A percentile compares a stretch with the other conserved stretches of the same genome.
Evolutionary conservation across 2,113 vertebrate species (phyloP).

Genomic region (Colistium nudipinnis): DNA sequence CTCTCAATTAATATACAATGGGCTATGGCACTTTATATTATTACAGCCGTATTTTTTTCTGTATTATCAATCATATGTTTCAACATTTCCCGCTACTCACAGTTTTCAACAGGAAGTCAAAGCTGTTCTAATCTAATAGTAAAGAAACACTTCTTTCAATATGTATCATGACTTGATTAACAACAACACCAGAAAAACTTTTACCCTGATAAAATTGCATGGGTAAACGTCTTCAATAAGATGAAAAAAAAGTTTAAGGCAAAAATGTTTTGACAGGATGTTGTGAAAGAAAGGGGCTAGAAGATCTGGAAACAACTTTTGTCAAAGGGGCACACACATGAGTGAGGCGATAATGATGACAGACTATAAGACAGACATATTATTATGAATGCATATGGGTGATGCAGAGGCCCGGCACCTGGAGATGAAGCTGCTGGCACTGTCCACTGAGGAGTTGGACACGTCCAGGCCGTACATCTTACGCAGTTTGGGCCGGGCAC

Average conservation of each 20-base stretch:
- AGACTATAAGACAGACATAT: no score
- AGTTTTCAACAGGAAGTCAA: no score
- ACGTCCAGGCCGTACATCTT: constrained; percentile 95
- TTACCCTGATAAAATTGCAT: background rate
- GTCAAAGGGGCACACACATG: no score
- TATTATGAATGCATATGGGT: no score
- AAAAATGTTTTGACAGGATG: background rate
- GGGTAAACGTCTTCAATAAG: background rate
- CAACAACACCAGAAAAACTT: background rate
- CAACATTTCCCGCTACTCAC: no score
- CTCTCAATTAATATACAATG: no score
- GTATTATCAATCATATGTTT: no score
- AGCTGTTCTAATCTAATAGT: background rate
- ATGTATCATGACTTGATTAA: background rate
- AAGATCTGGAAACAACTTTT: background rate
- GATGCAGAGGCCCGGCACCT: constrained; percentile 87
- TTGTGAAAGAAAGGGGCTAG: background rate
- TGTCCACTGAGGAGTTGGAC: constrained; percentile 95
- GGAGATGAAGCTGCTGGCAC: constrained; percentile 94
- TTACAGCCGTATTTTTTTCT: no score
- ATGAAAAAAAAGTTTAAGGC: background rate
- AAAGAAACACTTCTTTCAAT: background rate
- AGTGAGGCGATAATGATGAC: no score
- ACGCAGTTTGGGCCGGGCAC: constrained; percentile 93
- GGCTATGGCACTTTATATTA: no score